Base-by-base conservation (phyloP, 2,888 invertebrate genomes). In the Napeogenes inachia region DNA sequence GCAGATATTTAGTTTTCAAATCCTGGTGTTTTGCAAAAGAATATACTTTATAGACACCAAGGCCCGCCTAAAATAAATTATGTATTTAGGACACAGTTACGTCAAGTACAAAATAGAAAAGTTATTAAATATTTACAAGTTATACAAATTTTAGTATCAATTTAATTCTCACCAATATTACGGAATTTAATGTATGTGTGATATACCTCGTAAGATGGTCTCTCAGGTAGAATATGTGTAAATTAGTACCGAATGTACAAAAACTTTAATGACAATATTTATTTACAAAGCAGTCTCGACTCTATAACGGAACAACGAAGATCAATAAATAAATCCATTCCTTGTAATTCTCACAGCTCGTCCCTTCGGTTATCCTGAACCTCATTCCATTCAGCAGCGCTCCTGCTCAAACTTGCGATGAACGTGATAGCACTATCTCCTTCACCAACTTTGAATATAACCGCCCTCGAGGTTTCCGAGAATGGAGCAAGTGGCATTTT, bases 311-410 rank as follows among this genome's bases (percentile, higher is more conserved):
- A 84, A 87, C 83, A 82, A 79, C 79, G 75, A 79, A 83, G 78
- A 82, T 85, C 87, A 87, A 87, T 87, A 89, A 87, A 89, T 88
- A 88, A 87, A 87, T 86, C 83, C 82, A 82, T 88, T 88, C 81
- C 84, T 80, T 82, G 89, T 87, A 87, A 87, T 87, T 89, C 89
- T 88, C 88, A 87, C 85, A 87, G 85, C 81, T 81, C 75, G 77
- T 75, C 79, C 80, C 78, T 79, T 75, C 76, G 79, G 76, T 78
- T 78, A 78, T 80, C 81, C 81, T 81, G 82, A 82, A 76, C 86
- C 82, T 87, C 87, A 88, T 89, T 89, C 88, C 88, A 84, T 82
- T 81, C 75, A 79, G 73, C 82, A 72, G 67, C 66, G 67, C 76
- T 87, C 88, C 68, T 79, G 70, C 71, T 88, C 77, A 56, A 70